A percentile compares a stretch with the other conserved stretches of the same genome.
Conservation (phyloP, 2,888 invertebrate species). For the Philhelius pedissequus region DNA sequence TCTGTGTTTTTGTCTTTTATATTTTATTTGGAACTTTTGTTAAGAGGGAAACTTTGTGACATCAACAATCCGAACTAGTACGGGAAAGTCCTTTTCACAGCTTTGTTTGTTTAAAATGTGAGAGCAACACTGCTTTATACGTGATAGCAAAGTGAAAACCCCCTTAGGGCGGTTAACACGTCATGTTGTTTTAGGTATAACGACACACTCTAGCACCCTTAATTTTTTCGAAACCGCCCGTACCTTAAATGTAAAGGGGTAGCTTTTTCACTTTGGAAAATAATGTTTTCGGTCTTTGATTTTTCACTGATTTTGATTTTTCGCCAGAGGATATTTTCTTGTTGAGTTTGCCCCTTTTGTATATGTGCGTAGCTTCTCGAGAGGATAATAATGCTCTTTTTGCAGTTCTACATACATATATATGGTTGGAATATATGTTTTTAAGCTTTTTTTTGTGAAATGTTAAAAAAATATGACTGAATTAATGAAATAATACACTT, state of each 20-base stretch:
- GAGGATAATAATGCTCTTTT: conserved; percentile 57
- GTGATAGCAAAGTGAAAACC: conserved; percentile 17
- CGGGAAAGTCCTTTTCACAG: conserved; percentile 32
- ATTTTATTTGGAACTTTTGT: conserved; percentile 30
- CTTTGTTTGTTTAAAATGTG: conserved; percentile 20
- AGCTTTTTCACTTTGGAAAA: conserved; percentile 8
- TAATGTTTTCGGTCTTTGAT: conserved; percentile 31
- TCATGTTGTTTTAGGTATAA: not conserved
- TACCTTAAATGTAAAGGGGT: too few relatives aligned
- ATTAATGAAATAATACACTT: not conserved
- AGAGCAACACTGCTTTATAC: not conserved
- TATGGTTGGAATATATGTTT: not conserved
- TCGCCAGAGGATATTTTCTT: conserved; percentile 42
- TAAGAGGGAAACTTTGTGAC: conserved; percentile 37
- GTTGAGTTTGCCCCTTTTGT: conserved; percentile 30
- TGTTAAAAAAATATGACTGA: not conserved
- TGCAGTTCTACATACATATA: conserved; percentile 9
- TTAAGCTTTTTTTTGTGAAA: not conserved
- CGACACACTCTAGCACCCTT: conserved; percentile 62
- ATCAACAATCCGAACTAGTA: conserved; percentile 26
- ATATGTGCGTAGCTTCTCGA: not conserved
- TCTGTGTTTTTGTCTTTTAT: not conserved
- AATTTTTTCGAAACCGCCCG: conserved; percentile 21
- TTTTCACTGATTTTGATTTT: conserved; percentile 62
- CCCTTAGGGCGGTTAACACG: conserved; percentile 37